These are phyloP conservation scores for Rhingia rostrata DNA, from an alignment of 2,888 invertebrate species.

Conservation along the genomic window DNA sequence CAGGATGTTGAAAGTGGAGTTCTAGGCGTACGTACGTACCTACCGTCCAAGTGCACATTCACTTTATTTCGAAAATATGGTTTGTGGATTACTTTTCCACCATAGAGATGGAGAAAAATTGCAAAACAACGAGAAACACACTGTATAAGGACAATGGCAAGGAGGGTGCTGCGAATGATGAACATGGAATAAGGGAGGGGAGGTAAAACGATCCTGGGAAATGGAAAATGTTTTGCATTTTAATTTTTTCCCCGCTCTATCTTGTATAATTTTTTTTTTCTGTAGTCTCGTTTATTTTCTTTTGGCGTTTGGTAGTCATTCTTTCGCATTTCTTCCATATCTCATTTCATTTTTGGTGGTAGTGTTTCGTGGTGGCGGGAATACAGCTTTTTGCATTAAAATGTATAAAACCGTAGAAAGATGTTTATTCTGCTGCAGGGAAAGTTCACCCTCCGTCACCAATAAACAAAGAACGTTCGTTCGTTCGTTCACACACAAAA, in stretches of 20 bases:
- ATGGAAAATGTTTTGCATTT: conserved; percentile 60
- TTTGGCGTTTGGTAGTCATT: conserved; percentile 34
- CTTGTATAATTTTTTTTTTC: conserved; percentile 7
- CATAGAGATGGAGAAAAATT: conserved; percentile 32
- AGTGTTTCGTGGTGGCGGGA: conserved; percentile 22
- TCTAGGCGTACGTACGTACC: conserved; percentile 11
- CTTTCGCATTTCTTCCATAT: conserved; percentile 25
- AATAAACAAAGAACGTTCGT: conserved; percentile 56
- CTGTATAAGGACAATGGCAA: not conserved
- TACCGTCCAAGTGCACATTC: conserved; percentile 50
- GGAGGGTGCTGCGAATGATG: too few species aligned
- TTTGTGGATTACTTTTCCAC: conserved; percentile 56
- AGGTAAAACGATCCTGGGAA: conserved; percentile 10
- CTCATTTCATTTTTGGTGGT: conserved; percentile 39
- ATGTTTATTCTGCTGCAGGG: conserved; percentile 63
- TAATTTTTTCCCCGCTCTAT: conserved; percentile 2
- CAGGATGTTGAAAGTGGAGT: conserved; percentile 20
- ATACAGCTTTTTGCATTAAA: conserved; percentile 56
- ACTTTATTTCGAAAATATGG: conserved; percentile 63
- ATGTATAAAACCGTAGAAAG: conserved; percentile 46
- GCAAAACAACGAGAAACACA: conserved; percentile 25
- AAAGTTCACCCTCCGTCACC: conserved; percentile 57
- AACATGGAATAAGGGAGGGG: not conserved
- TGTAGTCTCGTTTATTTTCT: conserved; percentile 24
- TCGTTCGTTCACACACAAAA: conserved; percentile 15